Evolutionary conservation across 1,140 invertebrate genomes (phyloP), one percentile per base, ranked within the genome.

Genomic region (Calephelis nemesis): DNA sequence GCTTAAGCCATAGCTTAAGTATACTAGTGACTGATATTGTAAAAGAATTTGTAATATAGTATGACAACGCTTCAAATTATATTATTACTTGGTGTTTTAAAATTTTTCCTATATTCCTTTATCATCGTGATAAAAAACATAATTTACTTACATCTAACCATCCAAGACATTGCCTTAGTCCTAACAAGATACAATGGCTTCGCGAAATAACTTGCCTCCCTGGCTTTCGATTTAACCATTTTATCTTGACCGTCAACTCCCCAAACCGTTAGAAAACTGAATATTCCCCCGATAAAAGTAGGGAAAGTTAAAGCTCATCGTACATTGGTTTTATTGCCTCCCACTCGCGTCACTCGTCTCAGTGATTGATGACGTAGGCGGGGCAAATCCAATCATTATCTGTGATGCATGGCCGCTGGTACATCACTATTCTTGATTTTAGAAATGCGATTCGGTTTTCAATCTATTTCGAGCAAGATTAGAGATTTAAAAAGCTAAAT

Each of bases 371-470:
- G 88, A 85, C 79, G 82, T 81, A 89, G 88, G 88, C 88, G 88
- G 85, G 86, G 88, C 86, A 81, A 86, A 85, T 90, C 88, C 87
- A 88, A 91, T 91, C 88, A 88, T 90, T 90, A 91, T 87, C 82
- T 81, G 77, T 91, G 88, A 91, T 88, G 87, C 86, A 91, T 83
- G 84, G 83, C 80, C 78, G 62, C 70, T 84, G 78, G 87, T 84
- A 89, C 84, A 84, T 86, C 85, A 88, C 83, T 87, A 84, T 42
- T 54, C 62, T 63, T 63, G 42, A 48, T 63, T 63, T 47, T 48
- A 63, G 47, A 47, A 47, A 10, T 47, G 47, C 19, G 47, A 47
- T 63, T 47, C 13, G 42, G 42, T 30, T 47, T 63, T 63, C 47
- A 47, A 63, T 63, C 62, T 63, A 19, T 54, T 47, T 30, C 13